Base-by-base conservation (phyloP, 2,888 invertebrate species). In the Cryptus viduatorius region DNA sequence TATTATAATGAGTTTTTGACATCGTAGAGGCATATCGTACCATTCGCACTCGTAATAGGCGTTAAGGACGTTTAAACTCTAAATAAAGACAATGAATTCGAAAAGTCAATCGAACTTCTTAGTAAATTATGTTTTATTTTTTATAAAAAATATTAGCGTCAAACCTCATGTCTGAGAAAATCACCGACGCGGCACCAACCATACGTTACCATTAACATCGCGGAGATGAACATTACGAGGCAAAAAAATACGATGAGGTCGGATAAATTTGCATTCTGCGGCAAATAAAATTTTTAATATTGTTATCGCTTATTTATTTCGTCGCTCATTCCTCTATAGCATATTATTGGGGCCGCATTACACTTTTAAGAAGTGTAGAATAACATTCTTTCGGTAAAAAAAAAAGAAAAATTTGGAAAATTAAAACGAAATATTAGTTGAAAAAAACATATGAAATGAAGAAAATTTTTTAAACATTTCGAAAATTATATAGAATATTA, bases 1-100 rank as follows among this genome's bases (percentile, higher is more conserved):
- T 56, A 56, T 56, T 8, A 19, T 19, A 4, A 56, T 56, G 19
- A 19, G 19, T 19, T 56, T 56, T 56, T 19, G 56, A 56, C 56
- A 19, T 56, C 56, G 56, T 10, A 16, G 56, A 16, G 56, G 19
- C 56, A 56, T 56, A 16, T 56, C n/a, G 56, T 56, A 56, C 56
- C 56, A 56, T 4, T 16, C 56, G 56, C 56, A 56, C 16, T 56
- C 16, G 56, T 56, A 56, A 56, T 56, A 56, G 7, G 56, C 56
- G 19, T 56, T 19, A 16, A 16, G 56, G 8, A 19, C 56, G 19
- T 56, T 56, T 19, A 56, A 16, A 16, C 56, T 56, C 56, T 48
- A 0, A 4, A 48, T 48, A 0, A 4, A 48, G 48, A 48, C 12
- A n/a, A 3, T 12, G n/a, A 48, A 48, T 48, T 48, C 14, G 48